Evolutionary conservation across 2,888 invertebrate genomes (phyloP).

Genomic region (Zhuqinia jingwanae): DNA sequence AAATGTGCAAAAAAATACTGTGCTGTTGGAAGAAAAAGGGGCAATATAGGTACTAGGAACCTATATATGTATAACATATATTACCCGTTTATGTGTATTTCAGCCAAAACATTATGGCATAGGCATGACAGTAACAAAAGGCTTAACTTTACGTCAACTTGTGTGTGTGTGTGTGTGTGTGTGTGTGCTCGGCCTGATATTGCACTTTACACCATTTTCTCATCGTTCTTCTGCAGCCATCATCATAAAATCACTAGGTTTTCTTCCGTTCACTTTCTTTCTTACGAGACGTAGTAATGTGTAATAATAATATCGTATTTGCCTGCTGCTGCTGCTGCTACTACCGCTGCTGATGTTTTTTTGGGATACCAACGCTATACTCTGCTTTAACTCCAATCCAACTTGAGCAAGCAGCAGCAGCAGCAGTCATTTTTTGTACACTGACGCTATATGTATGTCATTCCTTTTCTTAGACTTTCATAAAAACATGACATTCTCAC

Average conservation of each 20-base stretch:
- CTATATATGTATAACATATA: not conserved
- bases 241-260: slow-evolving; percentile 41
- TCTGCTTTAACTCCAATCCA: no score
- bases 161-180: slow-evolving; percentile 45
- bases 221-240: not conserved
- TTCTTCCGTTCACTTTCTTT: no score
- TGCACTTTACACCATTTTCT: slow-evolving; percentile 18
- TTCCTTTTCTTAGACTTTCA: slow-evolving; percentile 32
- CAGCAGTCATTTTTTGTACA: not conserved
- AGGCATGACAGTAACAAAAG: not conserved
- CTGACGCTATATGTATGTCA: not conserved
- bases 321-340: no score
- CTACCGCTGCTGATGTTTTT: no score
- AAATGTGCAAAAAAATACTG: slow-evolving; percentile 44
- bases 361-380: no score
- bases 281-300: not conserved
- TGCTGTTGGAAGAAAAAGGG: slow-evolving; percentile 26
- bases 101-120: not conserved
- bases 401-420: not conserved
- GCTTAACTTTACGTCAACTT: slow-evolving; percentile 29
- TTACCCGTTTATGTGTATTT: not conserved
- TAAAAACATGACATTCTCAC: slow-evolving; percentile 35
- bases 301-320: not conserved
- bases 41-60: not conserved
- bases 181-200: slow-evolving; percentile 35